Evolutionary conservation across 64 coral and sea anemone species (phyloP), one percentile per base, ranked within the genome.

Genomic region (Acropora tenuis): DNA sequence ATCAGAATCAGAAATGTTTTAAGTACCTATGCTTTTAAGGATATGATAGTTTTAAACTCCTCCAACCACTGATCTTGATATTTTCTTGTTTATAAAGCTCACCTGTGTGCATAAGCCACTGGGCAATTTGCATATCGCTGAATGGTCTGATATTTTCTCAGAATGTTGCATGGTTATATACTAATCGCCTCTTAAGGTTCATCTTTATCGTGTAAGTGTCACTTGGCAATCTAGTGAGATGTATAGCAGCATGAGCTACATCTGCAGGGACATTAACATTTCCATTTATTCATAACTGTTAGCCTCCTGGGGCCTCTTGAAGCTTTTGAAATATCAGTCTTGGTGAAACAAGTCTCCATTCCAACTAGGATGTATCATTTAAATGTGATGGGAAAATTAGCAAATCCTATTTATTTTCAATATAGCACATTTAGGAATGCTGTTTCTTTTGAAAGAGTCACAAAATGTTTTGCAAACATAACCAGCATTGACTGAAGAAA

Each of bases 261-360:
- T 87, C 52, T 47, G 84, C 84, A 74, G 84, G 84, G 19, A 87
- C 84, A 0, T 30, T 30, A 50, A 87, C 65, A 74, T 87, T 87
- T 13, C 67, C 84, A 72, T 87, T 41, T 47, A 87, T 87, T 87
- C 65, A 19, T 47, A 50, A 87, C 65, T 75, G 84, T 71, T 87
- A 74, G 19, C 84, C 84, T 74, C 84, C 75, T 44, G 84, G 63
- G 16, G 84, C 66, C 69, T 87, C 84, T 12, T 87, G 69, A 44
- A 87, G 42, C 43, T 87, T 87, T 50, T 75, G 84, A 74, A 87
- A 87, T 43, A 87, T 87, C 45, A 87, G 50, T 57, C 84, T 69
- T 73, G 84, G 84, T 50, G 84, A 87, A 49, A 87, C 84, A 87
- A 87, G 84, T 74, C 84, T 87, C 65, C 65, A 87, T 43, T 87